Base-by-base conservation (phyloP, 53 echinoderm and acorn worm genomes). In the Patiria pectinifera region DNA sequence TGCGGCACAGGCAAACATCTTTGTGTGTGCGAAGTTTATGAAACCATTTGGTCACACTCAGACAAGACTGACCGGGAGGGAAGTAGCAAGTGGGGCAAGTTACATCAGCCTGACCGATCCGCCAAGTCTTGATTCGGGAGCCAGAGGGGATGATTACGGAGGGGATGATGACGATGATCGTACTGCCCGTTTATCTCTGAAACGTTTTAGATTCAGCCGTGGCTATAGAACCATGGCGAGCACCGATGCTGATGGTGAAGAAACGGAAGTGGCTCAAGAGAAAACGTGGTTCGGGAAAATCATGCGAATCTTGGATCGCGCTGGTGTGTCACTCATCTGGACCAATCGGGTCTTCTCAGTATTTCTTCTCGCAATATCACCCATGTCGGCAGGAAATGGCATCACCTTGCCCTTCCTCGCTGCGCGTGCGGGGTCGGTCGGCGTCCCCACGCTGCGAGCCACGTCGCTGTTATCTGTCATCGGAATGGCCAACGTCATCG, bases 291-390 rank as follows among this genome's bases (percentile, higher is more conserved):
- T 66, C 6, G 2, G 19, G 66, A 66, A 25, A 26, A 5, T 72
- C 9, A 22, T 8, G 87, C 82, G 2, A 25, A 49, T 87, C 19
- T 23, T 93, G 24, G 60, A 91, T 45, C 86, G 85, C 11, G 78
- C 85, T 24, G 92, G 94, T 48, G 45, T 96, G 11, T 94, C 93
- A 14, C 93, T 96, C 18, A 22, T 96, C 48, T 96, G 96, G 96
- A 94, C 90, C 11, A 94, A 94, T 61, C 86, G 91, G 16, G 81
- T 94, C n/a, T 94, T 82, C 25, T 35, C 70, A 24, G 49, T 71
- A 46, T 82, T 70, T 45, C 35, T 94, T 26, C 22, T 86, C 3
- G 45, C 71, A 15, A 0, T 61, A 48, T 0, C 71, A 2, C 18
- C 66, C 3, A 91, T 80, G 60, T 91, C 94, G 19, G 53, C 76